phyloP scores from a whole-genome alignment of 2,888 invertebrate genomes.

The Tromatobia lineatoria region DNA sequence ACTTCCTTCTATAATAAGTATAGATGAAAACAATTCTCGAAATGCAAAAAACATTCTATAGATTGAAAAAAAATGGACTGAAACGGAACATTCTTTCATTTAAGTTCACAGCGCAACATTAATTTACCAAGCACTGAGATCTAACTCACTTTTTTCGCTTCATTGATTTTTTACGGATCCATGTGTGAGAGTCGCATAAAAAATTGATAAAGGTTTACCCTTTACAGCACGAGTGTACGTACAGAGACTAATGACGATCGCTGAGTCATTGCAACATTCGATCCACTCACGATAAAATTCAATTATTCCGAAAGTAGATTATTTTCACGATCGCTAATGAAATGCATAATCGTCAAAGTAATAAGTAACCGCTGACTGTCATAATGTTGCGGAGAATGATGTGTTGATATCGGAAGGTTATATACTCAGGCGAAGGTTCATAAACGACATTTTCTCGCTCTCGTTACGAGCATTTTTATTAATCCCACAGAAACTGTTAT shows the following conservation, averaged over 20 bases:
- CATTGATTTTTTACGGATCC: too few species aligned
- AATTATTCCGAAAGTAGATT: constrained; percentile 1
- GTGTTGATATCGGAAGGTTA: neutral
- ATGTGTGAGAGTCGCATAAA: too few species aligned
- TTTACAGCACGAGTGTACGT: too few species aligned
- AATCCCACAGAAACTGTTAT: neutral
- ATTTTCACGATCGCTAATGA: neutral
- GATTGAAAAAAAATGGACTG: too few species aligned
- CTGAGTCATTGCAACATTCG: constrained; percentile 2
- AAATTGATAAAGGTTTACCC: too few species aligned
- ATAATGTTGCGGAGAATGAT: neutral
- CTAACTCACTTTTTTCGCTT: too few species aligned
- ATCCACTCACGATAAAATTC: constrained; percentile 47
- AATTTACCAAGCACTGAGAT: too few species aligned
- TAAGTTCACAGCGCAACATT: too few species aligned
- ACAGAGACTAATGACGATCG: neutral
- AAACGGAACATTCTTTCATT: too few species aligned
- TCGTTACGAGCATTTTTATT: neutral
- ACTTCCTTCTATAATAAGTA: too few species aligned
- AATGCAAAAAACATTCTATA: too few species aligned
- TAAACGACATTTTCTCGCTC: neutral
- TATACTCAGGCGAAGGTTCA: neutral
- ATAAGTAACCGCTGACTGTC: constrained; percentile 1
- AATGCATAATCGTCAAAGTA: constrained; percentile 2
- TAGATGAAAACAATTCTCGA: too few species aligned